Evolutionary conservation across 2,888 invertebrate species (phyloP).

Genomic region (Oscheius sp.): DNA sequence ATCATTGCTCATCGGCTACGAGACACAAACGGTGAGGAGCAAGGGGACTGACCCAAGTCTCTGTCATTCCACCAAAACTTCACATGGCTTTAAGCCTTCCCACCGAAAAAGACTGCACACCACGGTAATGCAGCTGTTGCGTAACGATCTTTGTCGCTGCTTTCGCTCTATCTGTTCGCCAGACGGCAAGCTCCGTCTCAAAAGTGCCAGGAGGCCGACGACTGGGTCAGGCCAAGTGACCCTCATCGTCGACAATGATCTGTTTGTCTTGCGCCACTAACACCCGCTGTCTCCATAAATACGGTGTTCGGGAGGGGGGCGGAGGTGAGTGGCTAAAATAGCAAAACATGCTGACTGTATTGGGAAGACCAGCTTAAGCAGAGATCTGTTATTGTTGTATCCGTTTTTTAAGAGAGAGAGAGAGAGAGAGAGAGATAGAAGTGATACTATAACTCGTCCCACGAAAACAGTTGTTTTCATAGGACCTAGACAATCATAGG

Average conservation of each 20-base stretch:
- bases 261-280: constrained; percentile 37
- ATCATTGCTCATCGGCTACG: too few relatives aligned
- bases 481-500: background rate
- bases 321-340: background rate
- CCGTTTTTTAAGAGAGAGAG: too few relatives aligned
- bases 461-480: background rate
- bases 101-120: too few relatives aligned
- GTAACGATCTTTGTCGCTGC: too few relatives aligned
- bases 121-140: too few relatives aligned
- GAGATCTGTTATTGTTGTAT: too few relatives aligned
- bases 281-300: constrained; percentile 10
- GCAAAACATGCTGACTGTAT: background rate
- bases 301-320: background rate
- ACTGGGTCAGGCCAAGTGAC: constrained; percentile 32
- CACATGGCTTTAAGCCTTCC: too few relatives aligned
- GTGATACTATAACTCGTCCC: background rate
- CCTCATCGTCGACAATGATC: constrained; percentile 18
- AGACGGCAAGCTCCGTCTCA: background rate
- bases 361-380: background rate
- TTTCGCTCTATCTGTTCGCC: background rate
- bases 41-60: too few relatives aligned
- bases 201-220: constrained; percentile 13
- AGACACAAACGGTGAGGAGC: too few relatives aligned
- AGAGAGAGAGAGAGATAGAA: too few relatives aligned
- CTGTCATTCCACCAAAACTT: too few relatives aligned